Evolutionary conservation across 1,140 invertebrate genomes (phyloP).

Genomic region (Grapholita molesta): DNA sequence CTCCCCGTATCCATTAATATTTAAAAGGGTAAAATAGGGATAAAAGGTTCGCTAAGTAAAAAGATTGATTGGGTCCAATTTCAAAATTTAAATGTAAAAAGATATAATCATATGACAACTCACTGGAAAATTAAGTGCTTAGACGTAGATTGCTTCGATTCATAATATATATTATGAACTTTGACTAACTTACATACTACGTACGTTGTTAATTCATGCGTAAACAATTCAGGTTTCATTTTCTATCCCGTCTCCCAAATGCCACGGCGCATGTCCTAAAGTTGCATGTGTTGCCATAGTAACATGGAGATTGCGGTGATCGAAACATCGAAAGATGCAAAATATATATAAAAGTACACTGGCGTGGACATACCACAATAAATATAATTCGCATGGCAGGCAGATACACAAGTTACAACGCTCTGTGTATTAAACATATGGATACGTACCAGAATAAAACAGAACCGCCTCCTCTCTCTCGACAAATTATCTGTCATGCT

Average conservation of each 20-base stretch:
- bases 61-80: too few relatives aligned
- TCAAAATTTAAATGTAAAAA: too few relatives aligned
- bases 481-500: constrained; percentile 8
- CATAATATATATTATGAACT: too few relatives aligned
- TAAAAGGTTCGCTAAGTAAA: too few relatives aligned
- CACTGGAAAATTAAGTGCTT: too few relatives aligned
- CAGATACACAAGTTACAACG: constrained; percentile 1
- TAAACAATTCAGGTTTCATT: background rate
- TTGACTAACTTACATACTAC: too few relatives aligned
- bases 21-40: too few relatives aligned
- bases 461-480: background rate
- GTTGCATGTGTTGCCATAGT: background rate
- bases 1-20: too few relatives aligned
- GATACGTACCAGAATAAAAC: constrained; percentile 5
- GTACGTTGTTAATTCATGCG: too few relatives aligned
- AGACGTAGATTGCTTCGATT: too few relatives aligned
- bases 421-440: background rate
- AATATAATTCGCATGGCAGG: background rate
- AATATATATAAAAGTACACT: background rate
- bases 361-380: background rate
- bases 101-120: too few relatives aligned
- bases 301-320: background rate
- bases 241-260: background rate
- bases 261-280: background rate
- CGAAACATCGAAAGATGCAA: too few relatives aligned